A percentile compares a stretch with the other conserved stretches of the same genome.
phyloP scores from a whole-genome alignment of 2,888 invertebrate genomes.

The Yponomeuta plumbellus region DNA sequence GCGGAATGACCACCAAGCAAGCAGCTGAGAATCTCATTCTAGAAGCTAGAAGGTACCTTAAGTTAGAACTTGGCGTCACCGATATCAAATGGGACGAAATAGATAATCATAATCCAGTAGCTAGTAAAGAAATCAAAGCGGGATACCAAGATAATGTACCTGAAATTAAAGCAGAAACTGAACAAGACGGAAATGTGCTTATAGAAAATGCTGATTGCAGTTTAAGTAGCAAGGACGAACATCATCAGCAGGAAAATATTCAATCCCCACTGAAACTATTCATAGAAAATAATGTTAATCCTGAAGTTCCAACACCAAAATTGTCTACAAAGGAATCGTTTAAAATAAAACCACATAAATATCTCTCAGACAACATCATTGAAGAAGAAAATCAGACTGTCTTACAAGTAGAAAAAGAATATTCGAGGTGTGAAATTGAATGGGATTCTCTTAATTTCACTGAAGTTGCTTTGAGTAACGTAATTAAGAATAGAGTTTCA shows the following conservation, averaged over 20 bases:
- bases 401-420: not conserved
- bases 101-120: not conserved
- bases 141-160: not conserved
- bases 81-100: slow-evolving; percentile 79
- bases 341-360: too few species aligned
- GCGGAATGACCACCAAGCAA: slow-evolving; percentile 87
- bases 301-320: too few species aligned
- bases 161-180: not conserved
- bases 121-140: not conserved
- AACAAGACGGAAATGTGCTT: not conserved
- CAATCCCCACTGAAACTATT: not conserved
- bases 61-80: slow-evolving; percentile 84
- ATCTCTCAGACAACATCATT: too few species aligned
- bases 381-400: not conserved
- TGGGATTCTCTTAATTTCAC: slow-evolving; percentile 63
- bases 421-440: slow-evolving; percentile 38
- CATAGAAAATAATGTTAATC: not conserved
- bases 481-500: slow-evolving; percentile 42
- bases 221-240: not conserved
- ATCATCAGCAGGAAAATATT: not conserved
- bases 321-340: too few species aligned
- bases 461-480: slow-evolving; percentile 44
- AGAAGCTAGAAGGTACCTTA: slow-evolving; percentile 84
- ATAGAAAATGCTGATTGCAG: not conserved
- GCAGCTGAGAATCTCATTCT: slow-evolving; percentile 86